phyloP scores from a whole-genome alignment of 2,888 invertebrate genomes.

The Leucophora obtusa region DNA sequence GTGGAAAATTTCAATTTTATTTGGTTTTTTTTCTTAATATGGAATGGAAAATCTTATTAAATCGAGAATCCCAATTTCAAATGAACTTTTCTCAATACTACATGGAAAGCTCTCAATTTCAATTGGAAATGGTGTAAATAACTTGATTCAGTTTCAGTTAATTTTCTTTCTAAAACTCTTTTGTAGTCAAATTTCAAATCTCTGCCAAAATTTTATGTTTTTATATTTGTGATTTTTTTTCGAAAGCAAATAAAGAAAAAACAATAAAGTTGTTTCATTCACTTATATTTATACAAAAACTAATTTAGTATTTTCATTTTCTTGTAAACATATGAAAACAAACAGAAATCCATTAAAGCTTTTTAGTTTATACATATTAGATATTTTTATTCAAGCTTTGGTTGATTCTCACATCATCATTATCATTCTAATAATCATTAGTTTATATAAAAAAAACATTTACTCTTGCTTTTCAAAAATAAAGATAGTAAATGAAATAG shows the following conservation, averaged over 20 bases:
- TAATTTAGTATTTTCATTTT: conserved; percentile 17
- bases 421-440: not conserved
- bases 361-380: conserved; percentile 33
- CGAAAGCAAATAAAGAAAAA: too few relatives aligned
- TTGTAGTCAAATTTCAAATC: conserved; percentile 1
- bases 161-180: not conserved
- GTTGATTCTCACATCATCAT: conserved; percentile 41
- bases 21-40: too few relatives aligned
- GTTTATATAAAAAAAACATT: conserved; percentile 22
- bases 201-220: not conserved
- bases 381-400: conserved; percentile 35
- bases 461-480: conserved; percentile 24
- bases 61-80: too few relatives aligned
- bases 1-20: too few relatives aligned
- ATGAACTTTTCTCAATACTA: too few relatives aligned
- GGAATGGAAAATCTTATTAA: too few relatives aligned
- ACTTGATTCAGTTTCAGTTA: not conserved
- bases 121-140: too few relatives aligned
- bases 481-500: not conserved
- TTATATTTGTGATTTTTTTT: not conserved
- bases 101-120: too few relatives aligned
- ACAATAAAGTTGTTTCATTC: conserved; percentile 10
- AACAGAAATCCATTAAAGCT: conserved; percentile 54
- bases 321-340: conserved; percentile 20
- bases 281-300: conserved; percentile 9